phyloP scores from a whole-genome alignment of 2,888 invertebrate species.

The Cyclophora albipunctata region DNA sequence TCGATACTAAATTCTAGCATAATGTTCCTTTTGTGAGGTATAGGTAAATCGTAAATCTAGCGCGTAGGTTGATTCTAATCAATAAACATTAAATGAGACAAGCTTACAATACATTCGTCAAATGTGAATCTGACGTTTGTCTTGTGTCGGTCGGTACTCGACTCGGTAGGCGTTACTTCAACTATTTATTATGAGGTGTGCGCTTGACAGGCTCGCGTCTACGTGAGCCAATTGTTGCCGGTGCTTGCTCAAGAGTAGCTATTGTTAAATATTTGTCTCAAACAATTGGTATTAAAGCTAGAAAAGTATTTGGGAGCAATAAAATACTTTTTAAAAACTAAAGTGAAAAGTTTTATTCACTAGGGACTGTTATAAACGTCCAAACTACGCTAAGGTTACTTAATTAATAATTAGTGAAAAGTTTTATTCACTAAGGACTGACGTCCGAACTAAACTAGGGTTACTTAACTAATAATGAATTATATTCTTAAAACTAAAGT shows the following conservation, averaged over 20 bases:
- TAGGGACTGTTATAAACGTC: no score
- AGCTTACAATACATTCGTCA: conserved; percentile 41
- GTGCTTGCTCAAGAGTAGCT: conserved; percentile 27
- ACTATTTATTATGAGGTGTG: conserved; percentile 40
- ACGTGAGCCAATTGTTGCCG: conserved; percentile 35
- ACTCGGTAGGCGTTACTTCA: conserved; percentile 37
- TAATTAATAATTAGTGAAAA: no score
- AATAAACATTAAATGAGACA: conserved; percentile 32
- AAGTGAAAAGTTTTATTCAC: no score
- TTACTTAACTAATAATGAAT: no score
- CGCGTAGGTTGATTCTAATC: conserved; percentile 23
- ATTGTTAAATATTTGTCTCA: conserved; percentile 38
- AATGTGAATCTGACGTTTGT: conserved; percentile 34
- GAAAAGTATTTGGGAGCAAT: no score
- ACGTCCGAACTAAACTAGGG: no score
- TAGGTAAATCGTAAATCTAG: conserved; percentile 7
- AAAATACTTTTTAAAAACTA: no score
- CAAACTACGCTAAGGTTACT: no score
- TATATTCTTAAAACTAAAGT: no score
- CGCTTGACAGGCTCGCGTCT: conserved; percentile 38
- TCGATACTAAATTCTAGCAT: conserved; percentile 17
- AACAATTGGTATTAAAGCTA: conserved; percentile 17
- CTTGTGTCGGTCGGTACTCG: conserved; percentile 1
- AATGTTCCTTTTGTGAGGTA: conserved; percentile 19
- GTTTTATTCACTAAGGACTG: no score